Evolutionary conservation across 2,888 invertebrate species (phyloP), one percentile per base, ranked within the genome.

Genomic region (Calameuta idolon): DNA sequence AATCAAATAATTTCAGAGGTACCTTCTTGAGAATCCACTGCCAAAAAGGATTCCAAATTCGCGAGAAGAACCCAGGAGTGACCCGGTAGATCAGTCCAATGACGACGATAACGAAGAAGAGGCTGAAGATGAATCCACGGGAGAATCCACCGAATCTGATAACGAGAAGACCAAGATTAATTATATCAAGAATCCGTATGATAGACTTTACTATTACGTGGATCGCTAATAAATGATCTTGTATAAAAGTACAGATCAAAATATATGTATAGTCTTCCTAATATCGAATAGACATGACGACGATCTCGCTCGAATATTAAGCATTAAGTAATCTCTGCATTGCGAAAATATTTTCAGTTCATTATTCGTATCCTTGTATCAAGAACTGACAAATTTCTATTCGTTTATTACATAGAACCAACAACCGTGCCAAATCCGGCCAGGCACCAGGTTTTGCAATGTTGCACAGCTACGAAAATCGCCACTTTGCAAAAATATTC

Each of bases 201-300:
- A 76, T 33, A 86, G 85, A 73, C 76, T 83, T 23, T 88, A 86
- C 74, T 86, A 85, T 79, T 88, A 87, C 77, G 78, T 87, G 35
- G 84, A 87, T 74, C 34, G 68, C 34, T 69, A 77, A 79, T 35
- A 78, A 71, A 71, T 69, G 33, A 76, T 74, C 55, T 31, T 74
- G 74, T 34, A 30, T 9, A 40, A 40, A 69, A 37, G n/a, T 35
- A 69, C 37, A 35, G 30, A 34, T 73, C 35, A 35, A 11, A 69
- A 69, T 37, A 73, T 12, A 35, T 37, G 69, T 12, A 35, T 23
- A 68, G 30, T 31, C 35, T 15, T 33, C 34, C 35, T 34, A 34
- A 69, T 34, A 76, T 68, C n/a, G 68, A 71, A 31, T 76, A 33
- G 33, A 73, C n/a, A 69, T 34, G n/a, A 31, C 35, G 34, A 74